Base-by-base conservation (phyloP, 2,113 vertebrate genomes). In the Coptodon rendalli region DNA sequence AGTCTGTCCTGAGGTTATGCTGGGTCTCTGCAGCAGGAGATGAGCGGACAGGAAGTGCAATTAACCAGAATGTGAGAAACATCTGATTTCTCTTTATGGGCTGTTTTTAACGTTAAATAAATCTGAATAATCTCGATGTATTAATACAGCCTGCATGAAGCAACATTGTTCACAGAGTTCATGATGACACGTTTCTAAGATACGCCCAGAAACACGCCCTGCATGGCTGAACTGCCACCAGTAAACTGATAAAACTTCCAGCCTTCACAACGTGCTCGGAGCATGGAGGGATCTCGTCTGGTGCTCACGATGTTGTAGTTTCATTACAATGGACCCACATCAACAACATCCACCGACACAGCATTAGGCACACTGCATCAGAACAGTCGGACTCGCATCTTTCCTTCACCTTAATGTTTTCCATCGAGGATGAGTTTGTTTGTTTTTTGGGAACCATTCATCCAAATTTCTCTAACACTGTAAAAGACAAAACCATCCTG, bases 51-150 rank as follows among this genome's bases (percentile, higher is more conserved):
- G 68, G 22, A 11, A 45, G 40, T 45, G 68, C 40, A 48, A 0
- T 27, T 76, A 11, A 50, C 24, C 71, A 50, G 71, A 0, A 1
- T 50, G 24, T 50, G 71, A 48, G 43, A 76, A 50, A 50, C 43
- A 12, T 48, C 24, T 0, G 43, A 76, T 50, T 27, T 29, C 43
- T 0, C 22, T 48, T 0, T 7, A 27, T 48, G 3, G 8, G 40
- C 14, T 1, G 1, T 2, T 73, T 66, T 38, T 38, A 1, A 66
- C 1, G 0, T n/a, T 0, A 22, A 38, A 19, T n/a, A n/a, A n/a
- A n/a, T 38, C 34, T 22, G 61, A 38, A 66, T 66, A n/a, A 36
- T 66, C 31, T 36, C n/a, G 17, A 38, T 66, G 31, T 12, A 0
- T n/a, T 38, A 66, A 12, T 43, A 16, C 40, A 45, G 22, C 13